Conservation (phyloP, 2,797 vertebrate species). For the Simalia tracyae region DNA sequence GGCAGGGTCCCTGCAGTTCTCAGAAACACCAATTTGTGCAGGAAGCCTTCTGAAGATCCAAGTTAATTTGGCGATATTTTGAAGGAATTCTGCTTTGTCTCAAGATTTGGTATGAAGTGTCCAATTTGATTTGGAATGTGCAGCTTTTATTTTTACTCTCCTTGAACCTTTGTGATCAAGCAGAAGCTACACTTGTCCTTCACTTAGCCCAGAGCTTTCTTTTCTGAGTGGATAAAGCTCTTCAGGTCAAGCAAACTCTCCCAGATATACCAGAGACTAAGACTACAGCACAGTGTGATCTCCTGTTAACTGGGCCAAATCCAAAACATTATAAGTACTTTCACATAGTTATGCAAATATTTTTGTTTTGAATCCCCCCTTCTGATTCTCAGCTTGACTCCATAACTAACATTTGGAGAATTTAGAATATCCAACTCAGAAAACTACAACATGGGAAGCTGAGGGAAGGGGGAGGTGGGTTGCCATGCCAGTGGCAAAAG, state of each 20-base stretch:
- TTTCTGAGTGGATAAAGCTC: background rate
- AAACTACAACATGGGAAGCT: background rate
- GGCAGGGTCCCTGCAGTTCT: too few relatives aligned
- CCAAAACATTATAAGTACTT: background rate
- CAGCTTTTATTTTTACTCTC: background rate
- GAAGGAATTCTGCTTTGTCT: too few relatives aligned
- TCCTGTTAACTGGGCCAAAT: background rate
- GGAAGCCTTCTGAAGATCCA: too few relatives aligned
- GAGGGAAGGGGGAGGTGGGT: background rate
- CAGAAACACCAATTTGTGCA: too few relatives aligned
- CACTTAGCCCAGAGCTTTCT: background rate
- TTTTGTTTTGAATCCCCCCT: background rate
- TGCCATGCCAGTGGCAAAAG: background rate
- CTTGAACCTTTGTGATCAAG: background rate
- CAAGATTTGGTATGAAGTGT: too few relatives aligned
- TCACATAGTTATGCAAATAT: background rate
- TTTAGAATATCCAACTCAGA: background rate
- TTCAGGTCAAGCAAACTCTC: background rate
- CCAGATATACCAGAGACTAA: background rate
- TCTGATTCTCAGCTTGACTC: background rate
- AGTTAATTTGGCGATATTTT: too few relatives aligned
- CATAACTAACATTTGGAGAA: background rate
- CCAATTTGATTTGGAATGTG: too few relatives aligned
- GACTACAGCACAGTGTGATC: background rate
- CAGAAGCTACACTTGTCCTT: background rate